Conservation (phyloP, 2,113 vertebrate species). For the Cyanistes caeruleus region DNA sequence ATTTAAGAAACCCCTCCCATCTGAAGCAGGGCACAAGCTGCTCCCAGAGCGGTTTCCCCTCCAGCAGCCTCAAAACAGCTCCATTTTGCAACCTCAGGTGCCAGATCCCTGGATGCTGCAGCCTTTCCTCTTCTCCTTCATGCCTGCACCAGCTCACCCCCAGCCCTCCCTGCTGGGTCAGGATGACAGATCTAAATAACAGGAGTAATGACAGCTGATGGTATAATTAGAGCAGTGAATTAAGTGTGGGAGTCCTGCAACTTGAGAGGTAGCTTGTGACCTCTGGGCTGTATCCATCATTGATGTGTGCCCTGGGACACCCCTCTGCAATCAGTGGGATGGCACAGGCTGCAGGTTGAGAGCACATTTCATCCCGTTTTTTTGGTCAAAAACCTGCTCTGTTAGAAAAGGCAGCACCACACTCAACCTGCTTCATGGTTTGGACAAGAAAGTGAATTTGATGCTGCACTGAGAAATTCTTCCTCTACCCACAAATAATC, state of each 20-base stretch:
- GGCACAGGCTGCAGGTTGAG: rapidly evolving
- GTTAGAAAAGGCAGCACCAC: neutral
- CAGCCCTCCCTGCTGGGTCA: neutral
- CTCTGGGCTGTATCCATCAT: neutral
- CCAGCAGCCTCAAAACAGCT: neutral
- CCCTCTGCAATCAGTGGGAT: neutral
- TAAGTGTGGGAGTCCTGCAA: slow-evolving; percentile 55
- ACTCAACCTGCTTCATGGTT: neutral
- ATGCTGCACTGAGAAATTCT: neutral
- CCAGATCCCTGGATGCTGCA: neutral
- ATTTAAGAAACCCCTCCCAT: neutral
- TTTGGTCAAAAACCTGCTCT: rapidly evolving
- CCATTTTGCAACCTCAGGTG: neutral
- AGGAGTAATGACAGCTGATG: slow-evolving; percentile 47
- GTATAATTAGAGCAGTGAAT: slow-evolving; percentile 49
- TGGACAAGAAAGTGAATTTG: neutral
- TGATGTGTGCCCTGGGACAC: slow-evolving; percentile 29
- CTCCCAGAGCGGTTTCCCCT: neutral
- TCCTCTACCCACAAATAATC: neutral
- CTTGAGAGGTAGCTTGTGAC: slow-evolving; percentile 45
- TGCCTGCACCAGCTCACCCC: neutral
- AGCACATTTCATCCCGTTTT: neutral
- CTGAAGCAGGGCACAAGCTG: neutral
- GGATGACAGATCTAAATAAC: slow-evolving; percentile 15
- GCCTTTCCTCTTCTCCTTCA: neutral